Evolutionary conservation across 2,797 vertebrate genomes (phyloP), one percentile per base, ranked within the genome.

Genomic region (Pseudochirops cupreus): DNA sequence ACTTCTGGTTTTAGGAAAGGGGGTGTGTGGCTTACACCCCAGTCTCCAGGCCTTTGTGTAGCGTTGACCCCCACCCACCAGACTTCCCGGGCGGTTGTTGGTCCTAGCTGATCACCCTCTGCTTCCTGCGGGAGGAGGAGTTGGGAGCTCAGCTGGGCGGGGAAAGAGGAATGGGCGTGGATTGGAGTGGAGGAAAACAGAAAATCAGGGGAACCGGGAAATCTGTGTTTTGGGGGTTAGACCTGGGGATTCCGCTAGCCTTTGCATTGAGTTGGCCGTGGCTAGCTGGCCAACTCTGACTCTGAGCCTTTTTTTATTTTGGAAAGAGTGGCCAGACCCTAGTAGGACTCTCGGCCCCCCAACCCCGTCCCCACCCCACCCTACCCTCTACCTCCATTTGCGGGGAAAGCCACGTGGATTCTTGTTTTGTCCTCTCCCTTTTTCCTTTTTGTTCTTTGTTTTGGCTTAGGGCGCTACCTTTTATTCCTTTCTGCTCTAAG

Each of bases 401-500:
- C 9, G 21, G 74, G 29, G 74, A 46, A 50, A 87, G 74, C 74
- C 33, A 57, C 58, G 58, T 56, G 50, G 26, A 50, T 50, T 21
- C 91, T 31, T 94, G 92, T 94, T 50, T 52, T 53, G 52, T 54
- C 59, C 4, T 91, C 39, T 91, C 18, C 28, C 31, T 91, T 57
- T n/a, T 96, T 93, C 94, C 54, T 94, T 90, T 59, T 26, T 46
- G 74, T 87, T 39, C 67, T 87, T 87, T 87, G 74, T 87, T 87
- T 87, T 87, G 74, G 39, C 12, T 87, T 12, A 46, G 39, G 74
- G 74, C 39, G 24, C 74, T 87, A 50, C 74, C 21, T 87, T 12
- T 24, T 50, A 46, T 50, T 26, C 2, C 39, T 87, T 56, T 89
- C 59, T 29, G 97, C 57, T 91, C 92, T 89, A 12, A 52, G 95